Conservation (phyloP, 2,797 vertebrate species). For the Limosa lapponica region DNA sequence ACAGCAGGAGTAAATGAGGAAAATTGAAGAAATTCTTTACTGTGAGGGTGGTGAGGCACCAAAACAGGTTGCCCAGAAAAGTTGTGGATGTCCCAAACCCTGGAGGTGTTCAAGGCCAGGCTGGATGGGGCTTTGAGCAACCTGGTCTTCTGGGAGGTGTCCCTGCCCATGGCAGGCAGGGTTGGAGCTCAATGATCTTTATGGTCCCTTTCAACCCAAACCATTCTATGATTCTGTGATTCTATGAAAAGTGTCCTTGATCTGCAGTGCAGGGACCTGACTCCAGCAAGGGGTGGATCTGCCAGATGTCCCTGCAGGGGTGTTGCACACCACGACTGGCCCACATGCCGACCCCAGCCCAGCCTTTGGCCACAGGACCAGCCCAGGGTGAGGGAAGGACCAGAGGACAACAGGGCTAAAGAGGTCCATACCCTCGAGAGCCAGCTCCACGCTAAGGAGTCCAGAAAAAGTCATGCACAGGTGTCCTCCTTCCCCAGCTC, state of each 20-base stretch:
- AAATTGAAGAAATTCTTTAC: too few species aligned
- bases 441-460: neutral
- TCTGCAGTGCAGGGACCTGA: neutral
- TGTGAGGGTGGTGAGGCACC: too few species aligned
- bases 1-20: neutral
- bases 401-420: neutral
- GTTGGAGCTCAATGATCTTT: too few species aligned
- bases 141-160: too few species aligned
- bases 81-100: too few species aligned
- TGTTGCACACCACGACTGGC: neutral
- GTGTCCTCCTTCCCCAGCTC: neutral
- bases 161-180: too few species aligned
- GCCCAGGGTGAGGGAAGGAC: neutral
- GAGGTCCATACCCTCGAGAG: neutral
- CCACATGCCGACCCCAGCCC: accelerated
- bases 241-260: neutral
- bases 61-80: too few species aligned
- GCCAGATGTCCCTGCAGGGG: neutral
- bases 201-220: too few species aligned
- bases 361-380: neutral
- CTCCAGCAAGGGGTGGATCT: neutral
- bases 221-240: too few species aligned
- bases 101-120: too few species aligned
- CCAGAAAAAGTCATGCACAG: neutral
- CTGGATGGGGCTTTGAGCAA: too few species aligned